These are phyloP conservation scores for Lycaon pictus DNA, from an alignment of 2,113 vertebrate genomes.

Conservation along the genomic window DNA sequence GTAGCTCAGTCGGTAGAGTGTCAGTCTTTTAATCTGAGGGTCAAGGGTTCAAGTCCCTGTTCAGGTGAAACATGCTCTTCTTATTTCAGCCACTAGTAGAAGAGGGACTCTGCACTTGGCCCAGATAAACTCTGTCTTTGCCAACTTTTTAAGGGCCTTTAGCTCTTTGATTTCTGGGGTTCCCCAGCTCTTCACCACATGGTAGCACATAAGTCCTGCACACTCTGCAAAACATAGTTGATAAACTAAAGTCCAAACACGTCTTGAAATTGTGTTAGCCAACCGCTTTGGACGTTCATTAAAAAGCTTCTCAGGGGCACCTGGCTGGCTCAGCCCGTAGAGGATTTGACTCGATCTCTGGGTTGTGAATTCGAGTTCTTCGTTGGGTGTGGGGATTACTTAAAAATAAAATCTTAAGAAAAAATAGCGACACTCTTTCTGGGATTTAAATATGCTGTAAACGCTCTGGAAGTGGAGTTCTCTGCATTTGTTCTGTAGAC, in stretches of 20 bases:
- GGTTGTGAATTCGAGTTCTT: background rate
- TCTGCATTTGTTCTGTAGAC: background rate
- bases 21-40: constrained; percentile 95
- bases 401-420: background rate
- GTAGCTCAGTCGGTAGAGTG: constrained; percentile 93
- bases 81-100: background rate
- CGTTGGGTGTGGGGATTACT: background rate
- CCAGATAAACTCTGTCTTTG: background rate
- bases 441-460: background rate
- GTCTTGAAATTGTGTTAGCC: background rate
- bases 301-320: background rate
- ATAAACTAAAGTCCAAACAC: background rate
- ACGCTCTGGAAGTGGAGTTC: background rate
- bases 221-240: background rate
- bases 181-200: too few species aligned
- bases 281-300: background rate
- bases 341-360: rapidly evolving
- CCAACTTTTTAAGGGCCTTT: background rate
- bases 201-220: background rate
- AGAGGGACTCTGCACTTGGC: too few species aligned
- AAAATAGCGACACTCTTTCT: background rate
- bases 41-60: constrained; percentile 94
- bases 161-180: background rate
- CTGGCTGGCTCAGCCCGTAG: background rate
- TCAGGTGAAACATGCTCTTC: rapidly evolving